phyloP scores from a whole-genome alignment of 2,797 vertebrate genomes.

The Pyrrhura leucotis region DNA sequence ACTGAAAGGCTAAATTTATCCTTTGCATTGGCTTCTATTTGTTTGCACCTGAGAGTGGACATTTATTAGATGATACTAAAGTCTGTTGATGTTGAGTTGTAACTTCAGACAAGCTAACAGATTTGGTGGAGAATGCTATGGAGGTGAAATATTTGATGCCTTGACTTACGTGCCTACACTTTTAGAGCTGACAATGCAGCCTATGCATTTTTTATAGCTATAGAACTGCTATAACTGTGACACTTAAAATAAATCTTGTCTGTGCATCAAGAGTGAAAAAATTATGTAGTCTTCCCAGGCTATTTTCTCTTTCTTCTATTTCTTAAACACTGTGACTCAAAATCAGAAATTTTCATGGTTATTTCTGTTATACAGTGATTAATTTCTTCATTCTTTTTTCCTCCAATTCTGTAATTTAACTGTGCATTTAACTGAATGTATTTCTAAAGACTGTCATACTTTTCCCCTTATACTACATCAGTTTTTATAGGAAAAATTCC shows the following conservation, averaged over 20 bases:
- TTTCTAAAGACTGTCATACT: neutral
- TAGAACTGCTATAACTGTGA: neutral
- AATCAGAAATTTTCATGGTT: neutral
- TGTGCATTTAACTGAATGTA: neutral
- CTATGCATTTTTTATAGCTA: neutral
- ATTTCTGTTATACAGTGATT: neutral
- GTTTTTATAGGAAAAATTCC: neutral
- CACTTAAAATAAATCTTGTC: constrained; percentile 2
- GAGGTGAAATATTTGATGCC: neutral
- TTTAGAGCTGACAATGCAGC: neutral
- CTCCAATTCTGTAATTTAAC: neutral
- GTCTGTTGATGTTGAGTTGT: neutral
- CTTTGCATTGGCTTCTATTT: neutral
- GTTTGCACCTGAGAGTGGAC: neutral
- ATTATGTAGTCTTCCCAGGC: neutral
- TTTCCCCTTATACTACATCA: neutral
- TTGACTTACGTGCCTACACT: neutral
- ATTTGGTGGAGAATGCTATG: neutral
- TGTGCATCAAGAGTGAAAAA: neutral
- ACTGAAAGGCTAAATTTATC: neutral
- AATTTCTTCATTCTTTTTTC: neutral
- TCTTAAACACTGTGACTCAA: neutral
- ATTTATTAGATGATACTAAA: neutral
- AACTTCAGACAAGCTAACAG: neutral
- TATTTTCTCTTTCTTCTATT: neutral